phyloP scores from a whole-genome alignment of 2,113 vertebrate genomes.

The Calyptomena viridis region DNA sequence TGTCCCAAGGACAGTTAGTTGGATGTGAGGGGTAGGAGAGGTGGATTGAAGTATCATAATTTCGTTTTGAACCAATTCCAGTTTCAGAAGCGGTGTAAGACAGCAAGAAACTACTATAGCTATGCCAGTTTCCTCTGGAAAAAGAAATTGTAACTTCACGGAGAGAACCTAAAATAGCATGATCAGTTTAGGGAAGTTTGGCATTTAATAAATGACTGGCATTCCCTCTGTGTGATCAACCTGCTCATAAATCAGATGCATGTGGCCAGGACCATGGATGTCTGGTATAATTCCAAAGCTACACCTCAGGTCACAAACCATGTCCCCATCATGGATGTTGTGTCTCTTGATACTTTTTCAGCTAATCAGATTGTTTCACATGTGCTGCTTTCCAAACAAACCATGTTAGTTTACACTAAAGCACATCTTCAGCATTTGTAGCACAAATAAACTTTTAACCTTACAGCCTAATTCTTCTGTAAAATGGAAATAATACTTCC shows the following conservation, averaged over 20 bases:
- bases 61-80: not conserved
- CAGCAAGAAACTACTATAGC: not conserved
- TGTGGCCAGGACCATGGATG: not conserved
- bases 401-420: not conserved
- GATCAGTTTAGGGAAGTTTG: not conserved
- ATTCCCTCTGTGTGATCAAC: not conserved
- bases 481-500: not conserved
- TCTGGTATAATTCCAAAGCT: not conserved
- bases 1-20: not conserved
- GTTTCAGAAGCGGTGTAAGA: not conserved
- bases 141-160: not conserved
- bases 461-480: not conserved
- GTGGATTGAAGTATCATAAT: not conserved
- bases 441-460: not conserved
- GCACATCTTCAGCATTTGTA: not conserved
- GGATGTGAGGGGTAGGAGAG: not conserved
- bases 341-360: not conserved
- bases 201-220: not conserved
- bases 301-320: not conserved
- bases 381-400: not conserved
- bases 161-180: not conserved
- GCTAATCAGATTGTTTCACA: not conserved
- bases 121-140: not conserved
- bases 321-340: fast-evolving
- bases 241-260: not conserved